Base-by-base conservation (phyloP, 2,797 vertebrate genomes). In the Pseudomugil gertrudae region DNA sequence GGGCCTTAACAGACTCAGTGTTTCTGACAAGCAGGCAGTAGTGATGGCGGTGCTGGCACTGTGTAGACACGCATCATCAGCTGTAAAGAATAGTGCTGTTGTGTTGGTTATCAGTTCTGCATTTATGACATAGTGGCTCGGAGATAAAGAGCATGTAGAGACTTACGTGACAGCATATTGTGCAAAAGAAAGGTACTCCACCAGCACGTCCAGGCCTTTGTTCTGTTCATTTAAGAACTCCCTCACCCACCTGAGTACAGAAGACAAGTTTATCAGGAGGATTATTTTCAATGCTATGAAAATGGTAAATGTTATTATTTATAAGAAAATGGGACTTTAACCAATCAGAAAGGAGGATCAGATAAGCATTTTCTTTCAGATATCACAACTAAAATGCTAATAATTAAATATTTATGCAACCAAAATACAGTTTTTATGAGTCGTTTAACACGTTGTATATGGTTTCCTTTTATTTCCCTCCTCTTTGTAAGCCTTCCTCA, bases 151-250 rank as follows among this genome's bases (percentile, higher is more conserved):
- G 50, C 55, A 43, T 67, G 58, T 35, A 14, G 74, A 33, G 84
- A 98, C 98, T 98, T 93, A 99, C 97, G 96, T 98, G 93, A 98
- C 97, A 4, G 96, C 96, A 1, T 96, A 99, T 90, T 99, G 97
- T 26, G 98, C 98, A 81, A 99, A 98, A 1, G 97, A 98, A 57
- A 99, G 94, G 86, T 99, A 99, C 55, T 99, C 98, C 93, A 99
- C 98, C 80, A 99, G 92, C 29, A 99, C 95, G 47, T 99, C 97
- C 79, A 99, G 93, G 35, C 98, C 98, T 92, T 96, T 96, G 91
- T 99, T 99, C 74, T 98, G 97, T 73, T 99, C 97, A n/a, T 99
- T 99, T 81, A 99, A 82, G 93, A 99, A 99, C 83, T 99, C 98
- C 81, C 97, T 93, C 78, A 99, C 97, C 98, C 98, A 99, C 69